phyloP scores from a whole-genome alignment of 2,113 vertebrate species.

The Psittacula cyanocephala region DNA sequence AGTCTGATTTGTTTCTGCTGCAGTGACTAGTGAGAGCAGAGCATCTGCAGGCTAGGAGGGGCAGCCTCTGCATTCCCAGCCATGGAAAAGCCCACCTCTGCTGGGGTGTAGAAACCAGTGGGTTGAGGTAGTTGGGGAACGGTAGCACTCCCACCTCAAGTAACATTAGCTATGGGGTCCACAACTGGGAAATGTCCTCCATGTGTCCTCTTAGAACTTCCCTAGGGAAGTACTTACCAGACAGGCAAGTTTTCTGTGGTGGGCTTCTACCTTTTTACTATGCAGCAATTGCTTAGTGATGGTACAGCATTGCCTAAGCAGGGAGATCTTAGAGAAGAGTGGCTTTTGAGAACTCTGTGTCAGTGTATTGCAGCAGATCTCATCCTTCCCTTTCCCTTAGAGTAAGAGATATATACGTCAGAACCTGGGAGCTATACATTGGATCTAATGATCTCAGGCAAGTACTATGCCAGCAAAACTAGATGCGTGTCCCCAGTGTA shows the following conservation, averaged over 20 bases:
- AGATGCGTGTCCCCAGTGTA: background rate
- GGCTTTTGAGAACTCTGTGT: background rate
- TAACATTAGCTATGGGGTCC: background rate
- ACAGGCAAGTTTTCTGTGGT: background rate
- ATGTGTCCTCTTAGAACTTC: background rate
- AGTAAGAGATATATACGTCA: background rate
- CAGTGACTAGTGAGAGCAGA: background rate
- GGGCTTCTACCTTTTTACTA: background rate
- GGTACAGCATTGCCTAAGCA: background rate
- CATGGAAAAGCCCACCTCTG: background rate
- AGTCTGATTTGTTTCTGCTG: background rate
- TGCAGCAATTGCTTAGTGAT: background rate
- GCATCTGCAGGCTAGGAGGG: background rate
- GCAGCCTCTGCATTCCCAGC: background rate
- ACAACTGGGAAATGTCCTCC: background rate
- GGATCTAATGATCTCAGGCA: background rate
- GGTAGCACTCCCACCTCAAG: background rate
- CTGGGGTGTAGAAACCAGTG: background rate
- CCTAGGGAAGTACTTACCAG: background rate
- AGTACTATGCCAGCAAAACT: background rate
- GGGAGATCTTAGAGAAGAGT: background rate
- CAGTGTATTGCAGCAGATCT: background rate
- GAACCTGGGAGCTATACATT: background rate
- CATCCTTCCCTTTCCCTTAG: background rate
- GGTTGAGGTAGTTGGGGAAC: background rate